phyloP scores from a whole-genome alignment of 1,140 invertebrate genomes.

The Hirudo medicinalis region DNA sequence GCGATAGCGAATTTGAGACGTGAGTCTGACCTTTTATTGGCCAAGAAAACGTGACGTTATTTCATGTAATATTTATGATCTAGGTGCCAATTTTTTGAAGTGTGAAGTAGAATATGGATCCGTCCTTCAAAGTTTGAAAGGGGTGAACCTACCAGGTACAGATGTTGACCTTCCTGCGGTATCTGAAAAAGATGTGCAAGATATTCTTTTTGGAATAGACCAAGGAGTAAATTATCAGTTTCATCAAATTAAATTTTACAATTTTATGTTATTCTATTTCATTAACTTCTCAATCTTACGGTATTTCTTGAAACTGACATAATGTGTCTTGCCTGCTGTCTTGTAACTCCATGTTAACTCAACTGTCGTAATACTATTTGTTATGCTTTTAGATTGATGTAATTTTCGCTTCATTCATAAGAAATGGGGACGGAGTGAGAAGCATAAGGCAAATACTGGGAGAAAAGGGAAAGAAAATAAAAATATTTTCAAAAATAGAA shows the following conservation, averaged over 20 bases:
- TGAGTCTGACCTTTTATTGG: too few species aligned
- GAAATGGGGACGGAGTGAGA: slow-evolving; percentile 70
- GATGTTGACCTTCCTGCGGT: slow-evolving; percentile 92
- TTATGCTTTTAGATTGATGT: slow-evolving; percentile 80
- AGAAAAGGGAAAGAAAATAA: slow-evolving; percentile 80
- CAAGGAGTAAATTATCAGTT: slow-evolving; percentile 49
- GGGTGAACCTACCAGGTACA: slow-evolving; percentile 84
- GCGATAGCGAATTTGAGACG: too few species aligned
- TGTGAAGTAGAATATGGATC: slow-evolving; percentile 94
- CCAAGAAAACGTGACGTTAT: too few species aligned
- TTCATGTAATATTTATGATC: not conserved
- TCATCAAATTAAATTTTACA: slow-evolving; percentile 12
- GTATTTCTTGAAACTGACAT: too few species aligned
- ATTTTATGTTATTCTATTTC: not conserved
- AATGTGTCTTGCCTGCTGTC: too few species aligned
- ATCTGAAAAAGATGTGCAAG: slow-evolving; percentile 90
- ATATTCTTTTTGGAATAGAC: slow-evolving; percentile 84
- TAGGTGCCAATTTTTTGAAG: slow-evolving; percentile 39
- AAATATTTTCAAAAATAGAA: slow-evolving; percentile 93
- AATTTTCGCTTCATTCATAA: slow-evolving; percentile 96
- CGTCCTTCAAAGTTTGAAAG: slow-evolving; percentile 80
- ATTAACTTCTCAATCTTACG: too few species aligned
- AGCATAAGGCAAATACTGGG: slow-evolving; percentile 72
- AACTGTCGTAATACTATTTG: slow-evolving; percentile 69
- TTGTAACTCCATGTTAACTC: too few species aligned